These are phyloP conservation scores for Drosophila anomalata DNA, from an alignment of 2,888 invertebrate genomes.

Conservation along the genomic window DNA sequence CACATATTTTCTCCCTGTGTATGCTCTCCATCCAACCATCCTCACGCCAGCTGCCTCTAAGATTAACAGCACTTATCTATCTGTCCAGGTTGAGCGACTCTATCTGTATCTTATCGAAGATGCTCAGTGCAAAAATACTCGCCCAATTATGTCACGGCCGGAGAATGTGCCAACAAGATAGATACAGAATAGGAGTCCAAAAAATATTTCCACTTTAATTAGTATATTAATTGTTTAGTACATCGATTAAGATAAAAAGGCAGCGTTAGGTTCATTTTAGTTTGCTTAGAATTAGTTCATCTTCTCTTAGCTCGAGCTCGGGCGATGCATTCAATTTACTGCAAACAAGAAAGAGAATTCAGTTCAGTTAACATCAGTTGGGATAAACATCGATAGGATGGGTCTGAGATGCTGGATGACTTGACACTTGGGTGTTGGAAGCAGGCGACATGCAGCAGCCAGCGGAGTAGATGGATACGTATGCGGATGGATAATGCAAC, in stretches of 20 bases:
- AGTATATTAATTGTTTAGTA: conserved; percentile 61
- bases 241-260: conserved; percentile 21
- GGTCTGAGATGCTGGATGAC: conserved; percentile 34
- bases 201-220: conserved; percentile 52
- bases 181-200: conserved; percentile 13
- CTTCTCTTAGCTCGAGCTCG: conserved; percentile 39
- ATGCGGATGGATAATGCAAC: conserved; percentile 45
- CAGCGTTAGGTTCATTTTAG: conserved; percentile 25
- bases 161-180: conserved; percentile 51
- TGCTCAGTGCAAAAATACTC: conserved; percentile 56
- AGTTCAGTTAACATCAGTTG: conserved; percentile 46
- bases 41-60: conserved; percentile 56
- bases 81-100: conserved; percentile 35
- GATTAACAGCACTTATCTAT: conserved; percentile 61
- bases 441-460: conserved; percentile 32
- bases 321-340: conserved; percentile 69
- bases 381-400: conserved; percentile 30
- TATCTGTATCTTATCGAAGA: conserved; percentile 51
- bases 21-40: conserved; percentile 7
- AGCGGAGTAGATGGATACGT: conserved; percentile 21
- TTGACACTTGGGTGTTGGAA: conserved; percentile 33
- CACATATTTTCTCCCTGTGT: conserved; percentile 12
- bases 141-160: conserved; percentile 66
- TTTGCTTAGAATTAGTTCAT: conserved; percentile 42
- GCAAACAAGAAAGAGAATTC: conserved; percentile 72